Percentiles rank a stretch among this genome's conserved stretches.
These are phyloP conservation scores for Argyra leucocephala DNA, from an alignment of 2,888 invertebrate species.

Conservation along the genomic window DNA sequence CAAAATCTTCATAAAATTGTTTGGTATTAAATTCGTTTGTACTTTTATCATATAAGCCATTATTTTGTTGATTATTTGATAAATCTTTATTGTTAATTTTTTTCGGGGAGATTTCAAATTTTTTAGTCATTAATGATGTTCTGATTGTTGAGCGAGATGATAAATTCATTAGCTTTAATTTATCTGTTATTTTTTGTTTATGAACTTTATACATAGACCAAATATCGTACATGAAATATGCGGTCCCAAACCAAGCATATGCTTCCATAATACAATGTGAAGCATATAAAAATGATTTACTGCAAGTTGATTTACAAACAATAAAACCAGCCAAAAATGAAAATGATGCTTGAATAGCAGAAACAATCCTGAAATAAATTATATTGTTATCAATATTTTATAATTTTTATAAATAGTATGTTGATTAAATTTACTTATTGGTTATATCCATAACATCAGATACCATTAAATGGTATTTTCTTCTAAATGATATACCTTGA, in stretches of 20 bases:
- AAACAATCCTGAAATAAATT: slow-evolving; percentile 51
- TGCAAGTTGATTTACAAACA: slow-evolving; percentile 59
- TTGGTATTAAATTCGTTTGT: slow-evolving; percentile 20
- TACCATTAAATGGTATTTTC: slow-evolving; percentile 55
- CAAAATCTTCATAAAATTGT: slow-evolving; percentile 23
- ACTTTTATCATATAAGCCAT: slow-evolving; percentile 30
- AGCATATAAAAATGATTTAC: slow-evolving; percentile 55
- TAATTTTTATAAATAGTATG: background rate
- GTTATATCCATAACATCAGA: slow-evolving; percentile 63
- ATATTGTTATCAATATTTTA: slow-evolving; percentile 1
- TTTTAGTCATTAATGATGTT: slow-evolving; percentile 23
- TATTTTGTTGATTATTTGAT: slow-evolving; percentile 20
- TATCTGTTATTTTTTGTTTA: slow-evolving; percentile 42
- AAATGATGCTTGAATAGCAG: slow-evolving; percentile 60
- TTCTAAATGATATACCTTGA: slow-evolving; percentile 50
- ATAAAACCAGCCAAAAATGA: slow-evolving; percentile 58
- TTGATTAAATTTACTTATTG: slow-evolving; percentile 59
- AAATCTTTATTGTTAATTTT: background rate
- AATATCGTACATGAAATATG: slow-evolving; percentile 70
- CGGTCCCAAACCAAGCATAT: slow-evolving; percentile 70
- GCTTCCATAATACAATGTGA: slow-evolving; percentile 65
- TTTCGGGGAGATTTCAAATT: slow-evolving; percentile 22
- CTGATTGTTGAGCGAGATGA: slow-evolving; percentile 25
- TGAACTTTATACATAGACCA: slow-evolving; percentile 72
- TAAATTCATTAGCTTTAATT: slow-evolving; percentile 35